phyloP scores from a whole-genome alignment of 2,888 invertebrate species.

The Melanargia galathea region DNA sequence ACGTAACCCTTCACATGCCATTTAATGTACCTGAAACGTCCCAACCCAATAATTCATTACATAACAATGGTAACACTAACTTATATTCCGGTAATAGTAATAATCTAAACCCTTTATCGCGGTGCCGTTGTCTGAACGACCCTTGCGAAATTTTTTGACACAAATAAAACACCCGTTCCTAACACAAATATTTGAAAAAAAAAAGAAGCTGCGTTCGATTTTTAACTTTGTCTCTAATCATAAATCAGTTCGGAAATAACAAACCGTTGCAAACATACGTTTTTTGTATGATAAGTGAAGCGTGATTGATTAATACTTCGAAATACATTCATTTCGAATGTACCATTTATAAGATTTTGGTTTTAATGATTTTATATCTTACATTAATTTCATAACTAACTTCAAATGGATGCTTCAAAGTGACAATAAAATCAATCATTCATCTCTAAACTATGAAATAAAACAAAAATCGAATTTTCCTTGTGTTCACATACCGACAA shows the following conservation, averaged over 20 bases:
- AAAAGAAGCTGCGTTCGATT: conserved; percentile 53
- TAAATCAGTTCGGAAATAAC: conserved; percentile 77
- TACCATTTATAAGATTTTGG: background rate
- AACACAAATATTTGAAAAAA: conserved; percentile 79
- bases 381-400: background rate
- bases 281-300: conserved; percentile 68
- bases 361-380: background rate
- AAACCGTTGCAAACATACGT: conserved; percentile 65
- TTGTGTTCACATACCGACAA: background rate
- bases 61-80: conserved; percentile 75
- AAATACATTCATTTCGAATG: conserved; percentile 25
- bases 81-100: conserved; percentile 76
- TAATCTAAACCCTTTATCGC: conserved; percentile 72
- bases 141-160: conserved; percentile 77
- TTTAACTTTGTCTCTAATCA: conserved; percentile 73
- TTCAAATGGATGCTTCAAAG: background rate
- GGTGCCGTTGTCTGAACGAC: conserved; percentile 66
- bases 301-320: conserved; percentile 60
- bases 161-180: conserved; percentile 80
- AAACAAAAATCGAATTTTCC: background rate
- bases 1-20: conserved; percentile 77
- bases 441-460: background rate
- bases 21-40: conserved; percentile 80
- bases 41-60: conserved; percentile 82
- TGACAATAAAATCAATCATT: background rate